Base-by-base conservation (phyloP, 2,797 vertebrate genomes). In the Periophthalmus magnuspinnatus region DNA sequence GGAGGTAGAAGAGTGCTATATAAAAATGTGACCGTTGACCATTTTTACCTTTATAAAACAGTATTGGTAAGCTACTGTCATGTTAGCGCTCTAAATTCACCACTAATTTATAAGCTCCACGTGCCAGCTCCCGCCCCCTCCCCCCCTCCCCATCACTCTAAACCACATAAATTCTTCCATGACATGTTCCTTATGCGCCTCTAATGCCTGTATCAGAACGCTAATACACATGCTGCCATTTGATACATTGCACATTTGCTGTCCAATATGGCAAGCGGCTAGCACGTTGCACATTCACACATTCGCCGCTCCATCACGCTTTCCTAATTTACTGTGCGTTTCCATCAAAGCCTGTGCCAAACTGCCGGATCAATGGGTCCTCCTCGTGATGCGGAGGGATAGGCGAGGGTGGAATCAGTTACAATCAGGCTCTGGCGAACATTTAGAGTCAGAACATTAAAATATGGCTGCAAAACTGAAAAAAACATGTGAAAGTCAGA, bases 311-410 rank as follows among this genome's bases (percentile, higher is more conserved):
- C 81, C 81, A 86, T 87, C 85, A 79, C 76, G 50, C 69, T 3
- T 48, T 74, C 77, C 67, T 90, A 87, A 90, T 88, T 86, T 78
- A 88, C 85, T 68, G 80, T 72, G 72, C 70, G 5, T 81, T 90
- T 90, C 86, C 84, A 87, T 89, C 86, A 80, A 86, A 83, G 81
- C 68, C 57, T 0, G 55, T 19, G 74, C 78, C 76, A 69, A 68
- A 80, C 83, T 68, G 72, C 63, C 45, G 75, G 84, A 88, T 90
- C 82, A 88, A 84, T 88, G 81, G 72, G 24, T 61, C 59, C 65
- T 75, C 81, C 72, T 84, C 70, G 66, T 78, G 85, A 88, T 84
- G 79, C 68, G 71, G 83, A 90, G 88, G 86, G 86, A 89, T 86
- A 80, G 74, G 6, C 71, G 78, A 77, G 75, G 67, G 79, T 65